These are phyloP conservation scores for Meda fulgida DNA, from an alignment of 2,797 vertebrate genomes.

Conservation along the genomic window DNA sequence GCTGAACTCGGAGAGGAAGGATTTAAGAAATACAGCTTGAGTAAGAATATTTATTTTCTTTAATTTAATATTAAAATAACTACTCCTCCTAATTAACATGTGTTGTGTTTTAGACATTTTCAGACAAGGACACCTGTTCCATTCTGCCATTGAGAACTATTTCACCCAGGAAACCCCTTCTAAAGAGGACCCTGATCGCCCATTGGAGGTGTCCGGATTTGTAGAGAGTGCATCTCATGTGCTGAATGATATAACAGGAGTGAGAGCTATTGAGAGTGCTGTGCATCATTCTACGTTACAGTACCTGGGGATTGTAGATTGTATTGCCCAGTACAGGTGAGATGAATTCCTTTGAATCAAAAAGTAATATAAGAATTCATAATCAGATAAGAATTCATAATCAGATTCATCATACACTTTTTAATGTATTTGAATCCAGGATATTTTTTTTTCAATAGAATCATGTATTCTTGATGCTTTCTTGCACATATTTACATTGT, in stretches of 20 bases:
- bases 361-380: not conserved
- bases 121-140: slow-evolving; percentile 87
- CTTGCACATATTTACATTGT: not conserved
- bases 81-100: not conserved
- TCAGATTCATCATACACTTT: not conserved
- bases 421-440: not conserved
- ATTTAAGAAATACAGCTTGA: slow-evolving; percentile 86
- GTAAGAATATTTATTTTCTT: slow-evolving; percentile 73
- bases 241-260: slow-evolving; percentile 81
- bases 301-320: slow-evolving; percentile 91
- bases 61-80: not conserved
- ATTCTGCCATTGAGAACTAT: slow-evolving; percentile 83
- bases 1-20: slow-evolving; percentile 89
- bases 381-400: not conserved
- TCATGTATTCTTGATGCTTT: not conserved
- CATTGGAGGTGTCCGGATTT: slow-evolving; percentile 78
- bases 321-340: slow-evolving; percentile 92
- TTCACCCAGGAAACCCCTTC: slow-evolving; percentile 69
- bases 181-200: slow-evolving; percentile 51
- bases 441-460: not conserved
- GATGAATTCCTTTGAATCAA: not conserved
- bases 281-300: slow-evolving; percentile 85
- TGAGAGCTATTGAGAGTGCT: slow-evolving; percentile 88
- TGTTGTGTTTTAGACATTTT: slow-evolving; percentile 77
- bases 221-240: slow-evolving; percentile 85